Evolutionary conservation across 2,888 invertebrate species (phyloP), one percentile per base, ranked within the genome.

Genomic region (Torymus auratus): DNA sequence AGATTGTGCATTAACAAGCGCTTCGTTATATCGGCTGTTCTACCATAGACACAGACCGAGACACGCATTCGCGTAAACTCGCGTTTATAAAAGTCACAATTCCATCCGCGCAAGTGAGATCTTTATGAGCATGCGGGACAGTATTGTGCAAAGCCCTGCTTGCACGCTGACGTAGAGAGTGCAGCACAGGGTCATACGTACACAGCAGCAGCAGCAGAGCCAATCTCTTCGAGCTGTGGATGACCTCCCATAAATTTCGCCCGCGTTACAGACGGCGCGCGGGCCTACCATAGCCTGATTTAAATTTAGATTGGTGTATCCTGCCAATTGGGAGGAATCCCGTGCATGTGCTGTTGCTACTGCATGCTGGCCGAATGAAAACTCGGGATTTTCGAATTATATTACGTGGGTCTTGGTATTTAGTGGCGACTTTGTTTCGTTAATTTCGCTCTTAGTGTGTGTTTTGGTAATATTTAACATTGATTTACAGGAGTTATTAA

Each of bases 211-310:
- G 28, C 41, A 41, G 41, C 69, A 64, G 17, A 74, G 82, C 78
- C 82, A 82, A 82, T 78, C 65, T 82, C 73, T 72, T 62, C 64
- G 20, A 52, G 56, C 76, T 11, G 41, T 41, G 62, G 76, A 82
- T 77, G 82, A 80, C 82, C 82, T 80, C 73, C 73, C 82, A 73
- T 82, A 82, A 82, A 82, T 82, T 82, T 65, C 17, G 55, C 56
- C 7, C 28, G 20, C 77, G 62, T 72, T 64, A 68, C 60, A 55
- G 20, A 52, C 2, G 14, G 14, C 20, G 20, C 56, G 50, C 60
- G n/a, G 41, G 62, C 50, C 76, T 70, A 61, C 72, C 76, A 53
- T 73, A 78, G 55, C 70, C 72, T 76, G 76, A 79, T 82, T 82
- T 82, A 79, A 82, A 79, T 82, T 78, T 77, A 82, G 74, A 82